These are phyloP conservation scores for Embiotoca jacksoni DNA, from an alignment of 2,113 vertebrate genomes.

Conservation along the genomic window DNA sequence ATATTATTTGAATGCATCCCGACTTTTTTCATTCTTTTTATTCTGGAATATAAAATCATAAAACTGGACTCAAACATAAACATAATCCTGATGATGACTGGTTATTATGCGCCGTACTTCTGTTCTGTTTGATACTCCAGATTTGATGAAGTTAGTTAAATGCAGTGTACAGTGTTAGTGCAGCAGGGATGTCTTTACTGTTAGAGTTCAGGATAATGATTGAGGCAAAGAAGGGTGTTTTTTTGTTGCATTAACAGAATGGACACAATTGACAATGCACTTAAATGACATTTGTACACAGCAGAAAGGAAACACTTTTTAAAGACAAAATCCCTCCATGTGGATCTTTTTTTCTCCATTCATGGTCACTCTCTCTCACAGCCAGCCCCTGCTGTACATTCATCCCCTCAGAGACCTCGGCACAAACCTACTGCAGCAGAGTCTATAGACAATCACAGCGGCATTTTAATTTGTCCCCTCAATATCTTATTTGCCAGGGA, in stretches of 20 bases:
- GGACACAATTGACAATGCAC: neutral
- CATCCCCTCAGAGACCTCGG: neutral
- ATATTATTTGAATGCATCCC: too few species aligned
- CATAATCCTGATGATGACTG: too few species aligned
- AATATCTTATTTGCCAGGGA: slow-evolving; percentile 68
- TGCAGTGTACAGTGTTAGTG: neutral
- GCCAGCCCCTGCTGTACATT: neutral
- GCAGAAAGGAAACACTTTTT: neutral
- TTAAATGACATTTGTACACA: neutral
- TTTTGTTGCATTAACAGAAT: neutral
- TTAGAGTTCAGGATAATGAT: neutral
- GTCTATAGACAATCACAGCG: slow-evolving; percentile 56
- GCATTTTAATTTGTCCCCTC: slow-evolving; percentile 68
- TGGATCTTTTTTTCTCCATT: neutral
- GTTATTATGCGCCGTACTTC: too few species aligned
- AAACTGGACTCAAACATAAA: too few species aligned
- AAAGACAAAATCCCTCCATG: neutral
- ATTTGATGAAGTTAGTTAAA: too few species aligned
- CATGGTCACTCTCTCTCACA: too few species aligned
- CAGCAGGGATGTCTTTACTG: neutral
- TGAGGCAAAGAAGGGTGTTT: neutral
- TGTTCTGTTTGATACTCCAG: too few species aligned
- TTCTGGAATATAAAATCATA: too few species aligned
- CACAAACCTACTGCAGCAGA: slow-evolving; percentile 41
- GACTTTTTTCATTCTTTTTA: too few species aligned